Evolutionary conservation across 2,113 vertebrate species (phyloP).

Genomic region (Drymodes brunneopygia): DNA sequence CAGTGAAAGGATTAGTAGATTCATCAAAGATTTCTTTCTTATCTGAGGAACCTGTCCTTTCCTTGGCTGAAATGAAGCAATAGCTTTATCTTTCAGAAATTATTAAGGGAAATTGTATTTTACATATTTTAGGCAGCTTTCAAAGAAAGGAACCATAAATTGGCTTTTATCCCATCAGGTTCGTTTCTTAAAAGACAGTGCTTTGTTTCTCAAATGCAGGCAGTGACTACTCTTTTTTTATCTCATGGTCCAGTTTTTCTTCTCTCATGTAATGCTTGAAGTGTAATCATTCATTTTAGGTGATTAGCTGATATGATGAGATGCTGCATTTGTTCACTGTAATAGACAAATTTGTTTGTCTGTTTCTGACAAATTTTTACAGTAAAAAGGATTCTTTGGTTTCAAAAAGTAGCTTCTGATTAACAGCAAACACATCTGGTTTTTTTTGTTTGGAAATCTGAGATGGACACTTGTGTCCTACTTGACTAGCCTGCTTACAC

Average conservation of each 20-base stretch:
- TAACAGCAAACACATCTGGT: not conserved
- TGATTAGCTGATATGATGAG: not conserved
- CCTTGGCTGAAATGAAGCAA: not conserved
- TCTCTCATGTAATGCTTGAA: not conserved
- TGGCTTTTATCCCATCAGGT: not conserved
- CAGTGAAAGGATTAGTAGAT: not conserved
- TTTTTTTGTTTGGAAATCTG: not conserved
- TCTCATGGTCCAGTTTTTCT: not conserved
- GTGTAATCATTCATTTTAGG: not conserved
- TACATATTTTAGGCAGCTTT: not conserved
- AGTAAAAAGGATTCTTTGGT: not conserved
- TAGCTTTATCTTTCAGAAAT: not conserved
- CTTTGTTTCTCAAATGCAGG: not conserved
- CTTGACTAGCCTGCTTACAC: not conserved
- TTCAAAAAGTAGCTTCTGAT: not conserved
- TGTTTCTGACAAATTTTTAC: not conserved
- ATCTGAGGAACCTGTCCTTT: not conserved
- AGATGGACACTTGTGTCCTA: not conserved
- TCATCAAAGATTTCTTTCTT: not conserved
- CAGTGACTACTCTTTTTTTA: not conserved
- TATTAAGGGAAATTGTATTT: not conserved
- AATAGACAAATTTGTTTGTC: too few species aligned
- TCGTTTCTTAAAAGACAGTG: not conserved
- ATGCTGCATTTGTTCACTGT: not conserved
- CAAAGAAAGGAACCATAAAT: not conserved